These are phyloP conservation scores for Cotesia vestalis DNA, from an alignment of 1,140 invertebrate species.

Conservation along the genomic window DNA sequence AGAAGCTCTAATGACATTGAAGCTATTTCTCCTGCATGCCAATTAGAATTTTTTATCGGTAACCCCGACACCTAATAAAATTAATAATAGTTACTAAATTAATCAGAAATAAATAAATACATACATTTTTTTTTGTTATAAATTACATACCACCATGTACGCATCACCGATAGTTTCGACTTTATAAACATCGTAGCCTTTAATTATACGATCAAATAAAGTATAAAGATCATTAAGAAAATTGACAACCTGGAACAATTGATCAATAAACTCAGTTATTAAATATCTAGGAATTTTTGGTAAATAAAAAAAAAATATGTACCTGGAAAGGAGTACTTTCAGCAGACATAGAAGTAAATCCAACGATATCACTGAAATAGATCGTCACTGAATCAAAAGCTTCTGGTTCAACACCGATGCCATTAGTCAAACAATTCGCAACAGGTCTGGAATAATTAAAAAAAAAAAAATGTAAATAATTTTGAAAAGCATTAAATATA, in stretches of 20 bases:
- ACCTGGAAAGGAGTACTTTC: constrained; percentile 91
- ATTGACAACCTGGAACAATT: constrained; percentile 81
- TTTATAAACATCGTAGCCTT: constrained; percentile 96
- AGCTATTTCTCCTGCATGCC: constrained; percentile 94
- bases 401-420: constrained; percentile 92
- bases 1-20: constrained; percentile 95
- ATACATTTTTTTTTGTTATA: constrained; percentile 9
- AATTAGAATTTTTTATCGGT: constrained; percentile 87
- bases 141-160: constrained; percentile 85
- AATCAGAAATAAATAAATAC: constrained; percentile 15
- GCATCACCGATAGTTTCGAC: constrained; percentile 94
- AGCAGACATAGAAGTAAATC: constrained; percentile 95
- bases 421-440: constrained; percentile 84
- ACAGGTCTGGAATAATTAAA: constrained; percentile 74
- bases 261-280: constrained; percentile 4
- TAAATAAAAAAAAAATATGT: too few relatives aligned
- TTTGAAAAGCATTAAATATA: too few relatives aligned
- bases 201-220: constrained; percentile 92
- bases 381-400: constrained; percentile 94
- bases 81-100: constrained; percentile 16
- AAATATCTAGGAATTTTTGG: background rate
- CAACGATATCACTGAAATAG: constrained; percentile 98
- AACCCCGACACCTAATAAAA: constrained; percentile 84
- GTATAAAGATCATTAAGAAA: constrained; percentile 96
- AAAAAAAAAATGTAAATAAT: constrained; percentile 7